Evolutionary conservation across 2,113 vertebrate genomes (phyloP).

Genomic region (Lagopus leucura): DNA sequence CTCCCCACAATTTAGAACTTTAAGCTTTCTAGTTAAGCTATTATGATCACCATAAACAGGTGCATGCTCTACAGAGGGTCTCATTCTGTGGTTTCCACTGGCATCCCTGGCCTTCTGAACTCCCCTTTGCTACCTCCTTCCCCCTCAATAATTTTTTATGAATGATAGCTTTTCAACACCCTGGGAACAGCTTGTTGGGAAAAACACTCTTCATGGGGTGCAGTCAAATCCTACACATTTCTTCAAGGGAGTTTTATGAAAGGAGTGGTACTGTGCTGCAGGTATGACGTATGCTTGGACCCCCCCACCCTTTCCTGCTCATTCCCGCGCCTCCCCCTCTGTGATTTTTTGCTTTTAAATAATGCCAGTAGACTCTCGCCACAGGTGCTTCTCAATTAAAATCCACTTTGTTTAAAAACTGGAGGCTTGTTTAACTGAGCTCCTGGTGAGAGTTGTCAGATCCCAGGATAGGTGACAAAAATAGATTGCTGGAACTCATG

Average conservation of each 20-base stretch:
- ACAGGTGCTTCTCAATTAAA: slow-evolving; percentile 72
- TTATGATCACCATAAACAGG: slow-evolving; percentile 81
- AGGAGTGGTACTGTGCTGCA: slow-evolving; percentile 61
- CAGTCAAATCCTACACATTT: slow-evolving; percentile 68
- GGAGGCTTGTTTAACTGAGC: slow-evolving; percentile 57
- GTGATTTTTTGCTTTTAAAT: slow-evolving; percentile 29
- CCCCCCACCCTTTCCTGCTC: not conserved
- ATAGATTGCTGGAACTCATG: slow-evolving; percentile 26
- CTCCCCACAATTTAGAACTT: not conserved
- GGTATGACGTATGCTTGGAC: slow-evolving; percentile 51
- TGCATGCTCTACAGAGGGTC: slow-evolving; percentile 79
- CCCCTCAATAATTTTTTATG: slow-evolving; percentile 81
- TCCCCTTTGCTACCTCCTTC: slow-evolving; percentile 76
- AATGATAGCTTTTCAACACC: slow-evolving; percentile 86
- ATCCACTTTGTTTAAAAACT: slow-evolving; percentile 71
- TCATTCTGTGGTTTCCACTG: slow-evolving; percentile 79
- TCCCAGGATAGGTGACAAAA: slow-evolving; percentile 58
- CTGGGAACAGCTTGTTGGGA: slow-evolving; percentile 76
- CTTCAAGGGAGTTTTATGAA: slow-evolving; percentile 54
- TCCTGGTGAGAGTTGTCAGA: slow-evolving; percentile 66
- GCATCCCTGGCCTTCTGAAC: slow-evolving; percentile 76
- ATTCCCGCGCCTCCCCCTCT: not conserved
- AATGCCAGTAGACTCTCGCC: not conserved
- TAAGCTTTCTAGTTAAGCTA: slow-evolving; percentile 75
- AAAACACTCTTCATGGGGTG: slow-evolving; percentile 62